Evolutionary conservation across 2,888 invertebrate species (phyloP).

Genomic region (Aethes cnicana): DNA sequence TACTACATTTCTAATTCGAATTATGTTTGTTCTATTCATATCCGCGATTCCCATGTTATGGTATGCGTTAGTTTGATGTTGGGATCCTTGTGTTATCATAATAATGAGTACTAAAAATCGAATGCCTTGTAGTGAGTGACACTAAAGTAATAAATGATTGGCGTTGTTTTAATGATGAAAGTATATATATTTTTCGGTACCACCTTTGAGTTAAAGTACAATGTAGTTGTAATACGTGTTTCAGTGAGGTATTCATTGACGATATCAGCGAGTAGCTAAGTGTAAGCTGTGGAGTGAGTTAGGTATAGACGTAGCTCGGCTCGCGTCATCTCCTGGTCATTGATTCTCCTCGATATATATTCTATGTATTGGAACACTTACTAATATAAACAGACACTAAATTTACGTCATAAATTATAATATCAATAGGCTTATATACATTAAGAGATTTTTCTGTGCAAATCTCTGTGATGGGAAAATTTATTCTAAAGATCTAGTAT

Average conservation of each 20-base stretch:
- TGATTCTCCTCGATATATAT: conserved; percentile 58
- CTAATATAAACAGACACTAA: conserved; percentile 69
- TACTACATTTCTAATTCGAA: conserved; percentile 79
- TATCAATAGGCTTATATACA: conserved; percentile 76
- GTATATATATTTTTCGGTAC: conserved; percentile 77
- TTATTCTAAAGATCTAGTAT: conserved; percentile 80
- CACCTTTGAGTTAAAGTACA: conserved; percentile 82
- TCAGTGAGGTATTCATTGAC: conserved; percentile 71
- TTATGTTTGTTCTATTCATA: conserved; percentile 75
- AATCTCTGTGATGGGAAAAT: conserved; percentile 79
- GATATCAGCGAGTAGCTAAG: conserved; percentile 70
- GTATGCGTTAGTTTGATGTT: conserved; percentile 69
- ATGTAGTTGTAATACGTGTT: conserved; percentile 74
- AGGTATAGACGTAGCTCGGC: conserved; percentile 69
- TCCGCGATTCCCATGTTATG: conserved; percentile 67
- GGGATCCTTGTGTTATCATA: conserved; percentile 68
- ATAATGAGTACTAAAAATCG: conserved; percentile 62
- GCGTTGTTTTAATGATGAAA: conserved; percentile 64
- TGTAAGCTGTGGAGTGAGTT: conserved; percentile 71
- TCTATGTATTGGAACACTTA: conserved; percentile 70
- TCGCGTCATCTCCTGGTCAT: conserved; percentile 67
- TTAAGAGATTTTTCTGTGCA: conserved; percentile 70
- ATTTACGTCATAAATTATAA: conserved; percentile 66
- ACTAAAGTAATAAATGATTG: conserved; percentile 69
- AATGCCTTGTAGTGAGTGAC: conserved; percentile 71